Evolutionary conservation across 1,140 invertebrate species (phyloP).

Genomic region (Monochamus saltuarius): DNA sequence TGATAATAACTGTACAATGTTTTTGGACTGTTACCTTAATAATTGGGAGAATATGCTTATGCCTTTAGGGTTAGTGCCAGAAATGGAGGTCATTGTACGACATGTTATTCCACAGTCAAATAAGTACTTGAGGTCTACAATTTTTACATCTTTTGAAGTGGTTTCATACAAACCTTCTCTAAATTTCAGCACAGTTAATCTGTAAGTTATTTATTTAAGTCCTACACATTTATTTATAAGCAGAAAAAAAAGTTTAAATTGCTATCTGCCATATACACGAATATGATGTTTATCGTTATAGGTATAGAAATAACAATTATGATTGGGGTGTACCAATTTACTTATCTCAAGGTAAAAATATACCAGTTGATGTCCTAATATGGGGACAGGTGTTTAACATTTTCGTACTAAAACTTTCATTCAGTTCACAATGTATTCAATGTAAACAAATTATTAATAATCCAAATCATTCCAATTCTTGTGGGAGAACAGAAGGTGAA

Average conservation of each 20-base stretch:
- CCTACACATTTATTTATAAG: not conserved
- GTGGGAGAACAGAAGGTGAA: not conserved
- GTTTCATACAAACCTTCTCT: not conserved
- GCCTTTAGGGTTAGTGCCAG: constrained; percentile 16
- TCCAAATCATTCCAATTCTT: not conserved
- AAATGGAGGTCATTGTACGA: constrained; percentile 7
- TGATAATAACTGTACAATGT: not conserved
- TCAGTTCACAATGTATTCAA: not conserved
- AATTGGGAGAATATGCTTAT: constrained; percentile 14
- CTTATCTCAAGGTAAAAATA: not conserved
- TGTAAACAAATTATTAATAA: not conserved
- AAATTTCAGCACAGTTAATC: constrained; percentile 12
- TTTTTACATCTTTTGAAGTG: constrained; percentile 16
- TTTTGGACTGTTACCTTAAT: constrained; percentile 5
- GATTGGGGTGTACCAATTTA: constrained; percentile 17
- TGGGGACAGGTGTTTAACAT: constrained; percentile 5
- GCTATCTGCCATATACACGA: not conserved
- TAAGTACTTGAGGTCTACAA: constrained; percentile 10
- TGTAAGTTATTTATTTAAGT: constrained; percentile 8
- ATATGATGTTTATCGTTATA: constrained; percentile 4
- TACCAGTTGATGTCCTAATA: constrained; percentile 8
- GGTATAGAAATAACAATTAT: not conserved
- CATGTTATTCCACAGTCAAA: constrained; percentile 10
- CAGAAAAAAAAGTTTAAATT: not conserved
- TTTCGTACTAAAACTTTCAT: constrained; percentile 1